These are phyloP conservation scores for Thamnophis sirtalis DNA, from an alignment of 2,113 vertebrate species.

Conservation along the genomic window DNA sequence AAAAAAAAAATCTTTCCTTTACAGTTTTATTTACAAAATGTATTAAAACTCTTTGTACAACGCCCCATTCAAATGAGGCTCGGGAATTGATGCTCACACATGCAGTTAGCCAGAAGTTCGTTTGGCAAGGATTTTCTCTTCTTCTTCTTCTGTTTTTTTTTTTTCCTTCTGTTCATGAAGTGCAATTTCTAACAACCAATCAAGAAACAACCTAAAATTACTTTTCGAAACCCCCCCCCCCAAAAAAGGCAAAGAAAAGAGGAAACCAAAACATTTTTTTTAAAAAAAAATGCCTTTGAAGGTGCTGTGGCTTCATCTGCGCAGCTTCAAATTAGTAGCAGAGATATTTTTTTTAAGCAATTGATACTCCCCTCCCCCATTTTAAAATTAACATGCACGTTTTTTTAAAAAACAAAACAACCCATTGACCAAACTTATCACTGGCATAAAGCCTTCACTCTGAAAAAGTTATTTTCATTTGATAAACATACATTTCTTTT, in stretches of 20 bases:
- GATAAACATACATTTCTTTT: slow-evolving; percentile 85
- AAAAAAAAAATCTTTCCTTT: slow-evolving; percentile 63
- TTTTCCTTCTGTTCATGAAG: slow-evolving; percentile 77
- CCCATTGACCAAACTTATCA: slow-evolving; percentile 71
- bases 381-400: slow-evolving; percentile 84
- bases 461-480: slow-evolving; percentile 79
- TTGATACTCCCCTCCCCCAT: slow-evolving; percentile 59
- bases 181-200: slow-evolving; percentile 76
- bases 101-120: slow-evolving; percentile 91
- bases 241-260: slow-evolving; percentile 48
- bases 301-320: slow-evolving; percentile 78
- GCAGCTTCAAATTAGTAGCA: slow-evolving; percentile 81
- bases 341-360: slow-evolving; percentile 80
- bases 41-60: slow-evolving; percentile 99
- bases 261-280: slow-evolving; percentile 14
- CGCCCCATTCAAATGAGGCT: slow-evolving; percentile 88
- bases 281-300: slow-evolving; percentile 58
- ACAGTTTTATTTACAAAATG: slow-evolving; percentile 99
- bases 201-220: slow-evolving; percentile 57
- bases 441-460: slow-evolving; percentile 75
- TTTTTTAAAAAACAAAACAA: slow-evolving; percentile 64
- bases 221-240: neutral
- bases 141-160: neutral
- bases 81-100: slow-evolving; percentile 87
- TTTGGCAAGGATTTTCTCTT: slow-evolving; percentile 69